A percentile compares a stretch with the other conserved stretches of the same genome.
Evolutionary conservation across 2,113 vertebrate species (phyloP).

Genomic region (Perca flavescens): DNA sequence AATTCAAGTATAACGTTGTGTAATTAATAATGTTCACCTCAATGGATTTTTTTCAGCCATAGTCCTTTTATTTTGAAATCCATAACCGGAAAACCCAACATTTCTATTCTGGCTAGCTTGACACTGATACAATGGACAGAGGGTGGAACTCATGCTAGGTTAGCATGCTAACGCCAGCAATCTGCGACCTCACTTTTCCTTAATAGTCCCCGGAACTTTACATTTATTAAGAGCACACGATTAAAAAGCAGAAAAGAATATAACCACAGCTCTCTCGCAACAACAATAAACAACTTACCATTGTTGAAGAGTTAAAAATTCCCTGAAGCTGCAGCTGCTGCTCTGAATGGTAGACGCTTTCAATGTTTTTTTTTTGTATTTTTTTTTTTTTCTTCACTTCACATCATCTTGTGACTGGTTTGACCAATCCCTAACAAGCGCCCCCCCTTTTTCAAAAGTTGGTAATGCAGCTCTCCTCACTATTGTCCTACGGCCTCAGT

Average conservation of each 20-base stretch:
- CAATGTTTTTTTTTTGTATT: constrained; percentile 50
- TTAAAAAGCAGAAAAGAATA: background rate
- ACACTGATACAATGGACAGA: constrained; percentile 12
- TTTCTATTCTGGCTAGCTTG: background rate
- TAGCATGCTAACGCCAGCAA: constrained; percentile 65
- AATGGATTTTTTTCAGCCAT: background rate
- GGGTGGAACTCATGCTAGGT: constrained; percentile 78
- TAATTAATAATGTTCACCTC: background rate
- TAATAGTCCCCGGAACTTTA: constrained; percentile 12
- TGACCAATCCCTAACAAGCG: constrained; percentile 66
- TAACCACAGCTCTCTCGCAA: fast-evolving
- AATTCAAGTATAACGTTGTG: too few species aligned
- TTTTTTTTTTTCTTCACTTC: constrained; percentile 47
- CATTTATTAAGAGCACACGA: background rate
- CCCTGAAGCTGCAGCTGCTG: constrained; percentile 65
- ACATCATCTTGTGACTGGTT: constrained; percentile 77
- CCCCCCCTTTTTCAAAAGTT: constrained; percentile 1
- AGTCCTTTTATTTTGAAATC: constrained; percentile 49
- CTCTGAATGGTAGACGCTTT: constrained; percentile 58
- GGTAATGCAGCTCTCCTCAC: background rate
- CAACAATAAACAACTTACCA: constrained; percentile 75
- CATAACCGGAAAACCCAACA: background rate
- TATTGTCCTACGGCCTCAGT: background rate
- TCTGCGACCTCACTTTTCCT: constrained; percentile 39
- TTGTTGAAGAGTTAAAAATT: constrained; percentile 68